A percentile compares a stretch with the other conserved stretches of the same genome.
Conservation (phyloP, 1,140 invertebrate species). For the Drosophila parvula region DNA sequence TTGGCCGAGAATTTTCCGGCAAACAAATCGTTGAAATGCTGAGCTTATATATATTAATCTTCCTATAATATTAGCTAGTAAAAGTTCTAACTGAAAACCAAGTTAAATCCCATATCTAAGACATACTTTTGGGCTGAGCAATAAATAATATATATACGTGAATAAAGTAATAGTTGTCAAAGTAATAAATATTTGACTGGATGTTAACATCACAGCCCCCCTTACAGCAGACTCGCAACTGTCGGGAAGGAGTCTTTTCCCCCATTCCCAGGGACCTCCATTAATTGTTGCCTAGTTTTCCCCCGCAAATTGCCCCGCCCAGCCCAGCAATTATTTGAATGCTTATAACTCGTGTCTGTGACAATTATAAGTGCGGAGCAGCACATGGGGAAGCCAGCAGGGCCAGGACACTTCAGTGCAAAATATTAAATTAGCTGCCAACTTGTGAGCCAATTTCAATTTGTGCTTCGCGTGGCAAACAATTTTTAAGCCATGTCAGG, state of each 20-base stretch:
- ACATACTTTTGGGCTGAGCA: neutral
- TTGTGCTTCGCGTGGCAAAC: slow-evolving; percentile 47
- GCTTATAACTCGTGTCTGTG: slow-evolving; percentile 35
- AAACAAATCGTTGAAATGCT: neutral
- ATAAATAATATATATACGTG: neutral
- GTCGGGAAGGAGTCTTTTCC: neutral
- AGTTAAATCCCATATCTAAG: neutral
- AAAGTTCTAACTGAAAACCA: neutral
- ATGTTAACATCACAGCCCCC: neutral
- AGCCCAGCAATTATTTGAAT: slow-evolving; percentile 25
- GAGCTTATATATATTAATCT: neutral
- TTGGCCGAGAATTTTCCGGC: neutral
- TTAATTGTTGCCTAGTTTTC: slow-evolving; percentile 2
- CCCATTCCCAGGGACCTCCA: neutral
- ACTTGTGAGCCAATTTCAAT: slow-evolving; percentile 74
- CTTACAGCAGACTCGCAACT: neutral
- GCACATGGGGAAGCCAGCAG: neutral
- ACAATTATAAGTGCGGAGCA: slow-evolving; percentile 45
- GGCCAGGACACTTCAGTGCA: slow-evolving; percentile 5
- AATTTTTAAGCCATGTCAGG: slow-evolving; percentile 47
- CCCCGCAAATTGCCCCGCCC: slow-evolving; percentile 1
- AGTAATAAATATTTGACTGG: neutral
- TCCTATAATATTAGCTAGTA: too few relatives aligned
- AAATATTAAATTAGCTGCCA: slow-evolving; percentile 76
- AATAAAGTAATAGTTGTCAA: neutral